A percentile compares a stretch with the other conserved stretches of the same genome.
Conservation (phyloP, 2,113 vertebrate species). For the Antennarius striatus region DNA sequence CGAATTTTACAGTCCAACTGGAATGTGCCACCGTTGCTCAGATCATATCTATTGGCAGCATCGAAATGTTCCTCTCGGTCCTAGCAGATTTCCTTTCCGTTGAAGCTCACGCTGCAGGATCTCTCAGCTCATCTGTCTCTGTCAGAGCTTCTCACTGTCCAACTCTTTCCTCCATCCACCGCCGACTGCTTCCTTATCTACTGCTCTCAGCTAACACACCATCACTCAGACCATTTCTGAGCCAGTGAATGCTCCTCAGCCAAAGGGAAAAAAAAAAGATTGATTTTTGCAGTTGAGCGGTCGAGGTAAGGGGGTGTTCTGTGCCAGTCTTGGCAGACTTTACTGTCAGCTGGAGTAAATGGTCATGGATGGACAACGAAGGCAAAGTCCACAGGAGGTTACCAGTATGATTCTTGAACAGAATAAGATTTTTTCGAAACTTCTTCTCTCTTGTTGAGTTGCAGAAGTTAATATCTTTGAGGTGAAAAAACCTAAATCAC, state of each 20-base stretch:
- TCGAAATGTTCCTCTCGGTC: not conserved
- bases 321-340: constrained; percentile 50
- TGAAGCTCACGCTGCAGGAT: constrained; percentile 36
- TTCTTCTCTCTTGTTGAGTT: too few species aligned
- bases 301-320: constrained; percentile 47
- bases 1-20: not conserved
- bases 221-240: constrained; percentile 51
- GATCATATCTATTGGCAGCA: constrained; percentile 2
- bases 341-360: constrained; percentile 28
- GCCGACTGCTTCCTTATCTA: constrained; percentile 58
- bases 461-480: too few species aligned
- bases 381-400: not conserved
- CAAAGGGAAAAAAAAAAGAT: constrained; percentile 37
- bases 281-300: constrained; percentile 41
- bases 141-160: constrained; percentile 43
- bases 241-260: constrained; percentile 19
- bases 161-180: constrained; percentile 34
- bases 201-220: constrained; percentile 50
- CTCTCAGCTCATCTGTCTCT: constrained; percentile 55
- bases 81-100: constrained; percentile 26
- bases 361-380: constrained; percentile 9
- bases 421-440: too few species aligned
- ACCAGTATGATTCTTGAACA: not conserved
- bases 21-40: not conserved
- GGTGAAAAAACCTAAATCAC: too few species aligned